These are phyloP conservation scores for Momotus momota DNA, from an alignment of 2,797 vertebrate species.

Conservation along the genomic window DNA sequence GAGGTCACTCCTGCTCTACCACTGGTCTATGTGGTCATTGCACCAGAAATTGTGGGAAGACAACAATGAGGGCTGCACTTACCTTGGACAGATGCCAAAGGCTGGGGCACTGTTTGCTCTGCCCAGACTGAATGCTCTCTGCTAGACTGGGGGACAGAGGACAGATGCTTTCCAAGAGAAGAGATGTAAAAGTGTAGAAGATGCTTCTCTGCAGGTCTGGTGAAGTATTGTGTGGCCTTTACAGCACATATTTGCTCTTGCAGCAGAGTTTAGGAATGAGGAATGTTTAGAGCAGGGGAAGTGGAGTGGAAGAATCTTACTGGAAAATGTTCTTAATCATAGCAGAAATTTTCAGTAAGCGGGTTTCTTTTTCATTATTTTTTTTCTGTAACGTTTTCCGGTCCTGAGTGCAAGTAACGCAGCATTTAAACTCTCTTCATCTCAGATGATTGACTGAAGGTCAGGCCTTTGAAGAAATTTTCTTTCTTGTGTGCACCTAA, in stretches of 20 bases:
- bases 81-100: not conserved
- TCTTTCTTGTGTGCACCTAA: slow-evolving; percentile 47
- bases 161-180: not conserved
- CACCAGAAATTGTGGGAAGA: accelerated
- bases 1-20: not conserved
- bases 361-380: not conserved
- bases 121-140: accelerated
- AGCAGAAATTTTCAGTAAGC: slow-evolving; percentile 31
- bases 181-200: not conserved
- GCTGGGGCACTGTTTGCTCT: not conserved
- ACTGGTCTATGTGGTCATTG: too few species aligned
- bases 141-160: not conserved
- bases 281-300: not conserved
- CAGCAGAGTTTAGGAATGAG: not conserved
- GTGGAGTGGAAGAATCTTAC: not conserved
- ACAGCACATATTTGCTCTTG: not conserved
- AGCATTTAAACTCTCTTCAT: slow-evolving; percentile 54
- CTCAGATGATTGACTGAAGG: slow-evolving; percentile 52
- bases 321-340: slow-evolving; percentile 26
- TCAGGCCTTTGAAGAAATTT: slow-evolving; percentile 53
- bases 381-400: not conserved
- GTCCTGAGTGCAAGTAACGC: slow-evolving; percentile 7
- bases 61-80: accelerated
- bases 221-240: not conserved
- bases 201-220: not conserved